phyloP scores from a whole-genome alignment of 2,113 vertebrate species.

The Polypterus senegalus region DNA sequence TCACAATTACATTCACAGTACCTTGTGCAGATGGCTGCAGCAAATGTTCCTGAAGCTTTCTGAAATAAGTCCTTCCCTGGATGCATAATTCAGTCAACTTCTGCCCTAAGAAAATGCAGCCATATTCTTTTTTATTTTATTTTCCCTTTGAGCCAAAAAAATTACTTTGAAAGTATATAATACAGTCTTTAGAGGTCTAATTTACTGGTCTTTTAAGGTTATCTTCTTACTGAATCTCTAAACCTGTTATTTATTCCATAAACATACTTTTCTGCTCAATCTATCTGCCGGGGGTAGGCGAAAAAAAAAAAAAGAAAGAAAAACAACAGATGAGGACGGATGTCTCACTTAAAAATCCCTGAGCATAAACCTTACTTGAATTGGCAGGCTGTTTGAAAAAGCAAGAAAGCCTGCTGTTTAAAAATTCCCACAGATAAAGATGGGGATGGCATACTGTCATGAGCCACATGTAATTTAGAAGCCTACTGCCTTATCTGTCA shows the following conservation, averaged over 20 bases:
- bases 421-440: slow-evolving; percentile 6
- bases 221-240: not conserved
- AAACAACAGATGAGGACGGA: not conserved
- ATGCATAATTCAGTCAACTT: too few relatives aligned
- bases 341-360: slow-evolving; percentile 6
- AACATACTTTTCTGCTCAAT: not conserved
- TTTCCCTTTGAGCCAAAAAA: too few relatives aligned
- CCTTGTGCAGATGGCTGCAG: too few relatives aligned
- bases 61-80: too few relatives aligned
- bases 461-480: slow-evolving; percentile 4
- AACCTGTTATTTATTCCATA: slow-evolving; percentile 4
- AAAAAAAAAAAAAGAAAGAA: not conserved
- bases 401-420: slow-evolving; percentile 1
- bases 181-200: not conserved
- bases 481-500: not conserved
- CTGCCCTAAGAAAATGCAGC: too few relatives aligned
- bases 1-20: too few relatives aligned
- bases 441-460: slow-evolving; percentile 1
- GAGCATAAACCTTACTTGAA: slow-evolving; percentile 3
- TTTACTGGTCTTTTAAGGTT: not conserved
- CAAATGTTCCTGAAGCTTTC: too few relatives aligned
- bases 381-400: not conserved
- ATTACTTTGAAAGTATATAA: not conserved
- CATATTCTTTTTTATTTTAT: too few relatives aligned
- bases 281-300: not conserved